Conservation (phyloP, 2,888 invertebrate species). For the Clivina fossor region DNA sequence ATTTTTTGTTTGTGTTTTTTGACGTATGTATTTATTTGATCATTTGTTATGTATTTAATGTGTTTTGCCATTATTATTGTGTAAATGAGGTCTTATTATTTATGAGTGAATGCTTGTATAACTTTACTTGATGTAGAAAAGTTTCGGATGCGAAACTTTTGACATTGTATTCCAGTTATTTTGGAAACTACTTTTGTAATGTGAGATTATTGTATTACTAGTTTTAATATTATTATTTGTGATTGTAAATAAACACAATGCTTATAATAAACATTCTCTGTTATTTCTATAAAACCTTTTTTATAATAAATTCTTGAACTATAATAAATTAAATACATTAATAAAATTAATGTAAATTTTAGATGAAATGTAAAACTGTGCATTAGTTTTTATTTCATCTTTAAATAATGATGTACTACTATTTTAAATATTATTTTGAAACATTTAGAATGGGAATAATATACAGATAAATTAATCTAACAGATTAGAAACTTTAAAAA, state of each 20-base stretch:
- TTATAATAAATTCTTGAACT: too few species aligned
- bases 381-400: too few species aligned
- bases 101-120: conserved; percentile 8
- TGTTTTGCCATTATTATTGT: neutral
- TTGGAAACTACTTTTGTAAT: conserved; percentile 7
- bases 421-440: too few species aligned
- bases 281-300: too few species aligned
- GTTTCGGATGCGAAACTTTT: conserved; percentile 7
- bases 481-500: too few species aligned
- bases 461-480: too few species aligned
- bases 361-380: too few species aligned
- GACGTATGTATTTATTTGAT: conserved; percentile 9
- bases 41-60: neutral
- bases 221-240: conserved; percentile 10
- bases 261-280: too few species aligned
- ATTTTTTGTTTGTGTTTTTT: conserved; percentile 10
- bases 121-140: conserved; percentile 15
- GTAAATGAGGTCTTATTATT: conserved; percentile 4
- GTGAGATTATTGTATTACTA: conserved; percentile 8
- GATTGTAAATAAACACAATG: conserved; percentile 27
- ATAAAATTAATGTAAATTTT: too few species aligned
- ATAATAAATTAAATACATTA: too few species aligned
- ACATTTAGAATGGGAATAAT: too few species aligned
- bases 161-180: conserved; percentile 29
- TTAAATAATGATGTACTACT: too few species aligned